A percentile compares a stretch with the other conserved stretches of the same genome.
phyloP scores from a whole-genome alignment of 2,797 vertebrate species.

The Oryzias sinensis region DNA sequence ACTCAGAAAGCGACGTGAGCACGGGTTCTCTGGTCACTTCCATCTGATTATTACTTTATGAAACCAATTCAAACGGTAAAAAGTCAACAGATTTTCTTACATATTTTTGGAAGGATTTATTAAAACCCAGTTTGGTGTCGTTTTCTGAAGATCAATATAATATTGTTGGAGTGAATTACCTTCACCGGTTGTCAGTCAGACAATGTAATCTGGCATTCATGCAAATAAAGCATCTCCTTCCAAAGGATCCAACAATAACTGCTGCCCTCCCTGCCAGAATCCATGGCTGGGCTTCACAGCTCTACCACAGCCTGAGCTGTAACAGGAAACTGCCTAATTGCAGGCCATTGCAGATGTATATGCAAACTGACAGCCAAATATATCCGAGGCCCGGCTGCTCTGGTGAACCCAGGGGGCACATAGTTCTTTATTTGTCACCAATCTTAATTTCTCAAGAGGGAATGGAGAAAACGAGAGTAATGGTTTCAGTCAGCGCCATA shows the following conservation, averaged over 20 bases:
- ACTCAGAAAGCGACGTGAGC: constrained; percentile 17
- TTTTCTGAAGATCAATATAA: too few relatives aligned
- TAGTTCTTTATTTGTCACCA: constrained; percentile 21
- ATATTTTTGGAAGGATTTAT: too few relatives aligned
- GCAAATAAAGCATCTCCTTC: constrained; percentile 20
- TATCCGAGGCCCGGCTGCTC: constrained; percentile 48
- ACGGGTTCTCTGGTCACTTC: constrained; percentile 6
- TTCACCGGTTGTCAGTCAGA: not conserved
- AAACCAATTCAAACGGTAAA: not conserved
- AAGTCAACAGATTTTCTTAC: not conserved
- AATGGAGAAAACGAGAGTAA: constrained; percentile 31
- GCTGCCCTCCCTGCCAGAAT: constrained; percentile 20
- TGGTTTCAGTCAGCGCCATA: constrained; percentile 21
- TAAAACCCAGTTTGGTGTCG: too few relatives aligned
- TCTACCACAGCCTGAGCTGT: constrained; percentile 51
- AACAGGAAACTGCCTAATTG: constrained; percentile 77
- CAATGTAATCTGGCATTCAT: constrained; percentile 28
- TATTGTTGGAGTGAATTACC: not conserved
- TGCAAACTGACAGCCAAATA: constrained; percentile 68
- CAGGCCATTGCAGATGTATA: constrained; percentile 62
- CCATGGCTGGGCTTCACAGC: constrained; percentile 37
- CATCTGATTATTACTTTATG: not conserved
- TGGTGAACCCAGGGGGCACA: constrained; percentile 43
- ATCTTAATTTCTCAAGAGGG: constrained; percentile 25
- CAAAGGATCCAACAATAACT: constrained; percentile 15